Conservation (phyloP, 2,113 vertebrate genomes). For the Conger conger region DNA sequence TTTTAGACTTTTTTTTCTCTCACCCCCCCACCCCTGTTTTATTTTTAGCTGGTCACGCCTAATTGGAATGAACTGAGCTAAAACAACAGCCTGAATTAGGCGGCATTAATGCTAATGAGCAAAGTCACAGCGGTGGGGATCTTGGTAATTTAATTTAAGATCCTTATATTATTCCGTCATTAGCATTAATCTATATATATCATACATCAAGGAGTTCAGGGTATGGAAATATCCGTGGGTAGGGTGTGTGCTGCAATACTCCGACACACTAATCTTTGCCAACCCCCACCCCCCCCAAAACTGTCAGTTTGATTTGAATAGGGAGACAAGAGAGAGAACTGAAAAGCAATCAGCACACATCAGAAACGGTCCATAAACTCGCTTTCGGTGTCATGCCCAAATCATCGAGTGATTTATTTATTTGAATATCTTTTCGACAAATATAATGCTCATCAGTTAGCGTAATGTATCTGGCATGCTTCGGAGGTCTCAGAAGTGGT, state of each 20-base stretch:
- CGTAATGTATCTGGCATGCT: conserved; percentile 63
- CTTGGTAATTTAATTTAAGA: conserved; percentile 66
- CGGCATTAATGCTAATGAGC: conserved; percentile 74
- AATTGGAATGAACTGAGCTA: conserved; percentile 74
- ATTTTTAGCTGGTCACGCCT: conserved; percentile 70
- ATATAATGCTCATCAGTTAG: conserved; percentile 64
- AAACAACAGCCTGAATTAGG: conserved; percentile 67
- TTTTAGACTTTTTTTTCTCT: conserved; percentile 58
- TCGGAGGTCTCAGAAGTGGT: conserved; percentile 43
- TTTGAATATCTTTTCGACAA: conserved; percentile 57
- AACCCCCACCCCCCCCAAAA: conserved; percentile 1
- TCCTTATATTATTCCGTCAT: conserved; percentile 70
- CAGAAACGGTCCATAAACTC: conserved; percentile 61
- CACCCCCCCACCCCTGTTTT: conserved; percentile 42
- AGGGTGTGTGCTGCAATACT: neutral
- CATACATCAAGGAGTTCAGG: neutral
- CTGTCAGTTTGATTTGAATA: conserved; percentile 42
- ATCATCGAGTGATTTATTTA: conserved; percentile 62
- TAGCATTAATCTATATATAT: conserved; percentile 49
- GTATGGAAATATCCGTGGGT: neutral
- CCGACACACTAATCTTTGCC: neutral
- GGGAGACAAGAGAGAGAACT: conserved; percentile 53
- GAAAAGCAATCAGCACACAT: conserved; percentile 60
- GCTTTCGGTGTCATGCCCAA: conserved; percentile 51
- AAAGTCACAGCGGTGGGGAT: conserved; percentile 52